Evolutionary conservation across 2,113 vertebrate species (phyloP).

Genomic region (Vidua chalybeata): DNA sequence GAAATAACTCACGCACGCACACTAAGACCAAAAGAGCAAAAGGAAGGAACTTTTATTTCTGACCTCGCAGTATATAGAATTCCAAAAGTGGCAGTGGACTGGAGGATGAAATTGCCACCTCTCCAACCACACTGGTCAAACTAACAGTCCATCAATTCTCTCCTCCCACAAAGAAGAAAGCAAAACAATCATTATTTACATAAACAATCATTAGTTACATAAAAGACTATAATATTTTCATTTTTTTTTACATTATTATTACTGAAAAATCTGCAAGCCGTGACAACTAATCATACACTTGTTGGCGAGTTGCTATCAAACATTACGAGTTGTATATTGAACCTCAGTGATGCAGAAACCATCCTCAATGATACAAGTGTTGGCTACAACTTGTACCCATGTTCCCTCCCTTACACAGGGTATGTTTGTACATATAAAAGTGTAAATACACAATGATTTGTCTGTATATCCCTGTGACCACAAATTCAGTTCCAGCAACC

Average conservation of each 20-base stretch:
- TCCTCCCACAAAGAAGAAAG: too few relatives aligned
- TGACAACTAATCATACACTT: background rate
- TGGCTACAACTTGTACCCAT: background rate
- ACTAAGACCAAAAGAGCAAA: too few relatives aligned
- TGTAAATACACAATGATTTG: background rate
- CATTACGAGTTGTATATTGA: rapidly evolving
- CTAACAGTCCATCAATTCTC: too few relatives aligned
- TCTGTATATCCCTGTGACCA: background rate
- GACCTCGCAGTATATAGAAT: too few relatives aligned
- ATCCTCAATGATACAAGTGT: background rate
- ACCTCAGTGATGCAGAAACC: background rate
- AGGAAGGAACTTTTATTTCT: too few relatives aligned
- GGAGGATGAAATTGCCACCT: too few relatives aligned
- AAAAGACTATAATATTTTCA: background rate
- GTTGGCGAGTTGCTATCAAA: background rate
- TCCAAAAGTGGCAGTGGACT: too few relatives aligned
- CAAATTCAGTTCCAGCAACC: background rate
- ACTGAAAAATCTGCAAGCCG: background rate
- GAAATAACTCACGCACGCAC: too few relatives aligned
- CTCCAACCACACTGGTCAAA: too few relatives aligned
- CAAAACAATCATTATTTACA: too few relatives aligned
- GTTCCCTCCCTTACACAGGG: background rate
- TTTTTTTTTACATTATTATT: background rate
- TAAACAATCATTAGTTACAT: too few relatives aligned
- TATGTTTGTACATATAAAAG: background rate